Conservation (phyloP, 2,888 invertebrate species). For the Drosophila koepferae region DNA sequence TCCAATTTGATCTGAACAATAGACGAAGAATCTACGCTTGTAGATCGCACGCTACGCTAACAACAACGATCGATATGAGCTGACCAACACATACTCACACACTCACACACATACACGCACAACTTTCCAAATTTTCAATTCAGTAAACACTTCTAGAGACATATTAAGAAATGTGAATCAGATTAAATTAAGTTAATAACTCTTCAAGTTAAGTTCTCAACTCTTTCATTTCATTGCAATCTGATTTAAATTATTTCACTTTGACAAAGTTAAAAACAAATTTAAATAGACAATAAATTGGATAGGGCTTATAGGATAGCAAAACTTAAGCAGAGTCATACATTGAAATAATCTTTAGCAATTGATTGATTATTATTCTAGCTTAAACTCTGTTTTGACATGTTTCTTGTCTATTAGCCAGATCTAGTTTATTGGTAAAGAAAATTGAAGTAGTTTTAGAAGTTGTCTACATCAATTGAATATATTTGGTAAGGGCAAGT, state of each 20-base stretch:
- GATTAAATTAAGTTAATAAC: not conserved
- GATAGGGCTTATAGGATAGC: not conserved
- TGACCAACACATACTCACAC: conserved; percentile 7
- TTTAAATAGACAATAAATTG: not conserved
- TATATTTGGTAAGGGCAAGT: not conserved
- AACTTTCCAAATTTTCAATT: not conserved
- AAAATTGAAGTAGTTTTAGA: not conserved
- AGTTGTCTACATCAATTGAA: not conserved
- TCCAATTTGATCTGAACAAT: conserved; percentile 15
- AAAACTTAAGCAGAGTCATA: not conserved
- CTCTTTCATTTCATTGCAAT: not conserved
- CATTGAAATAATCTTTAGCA: not conserved
- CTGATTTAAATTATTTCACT: not conserved
- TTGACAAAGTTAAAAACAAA: not conserved
- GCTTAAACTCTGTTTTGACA: not conserved
- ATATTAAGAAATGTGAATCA: not conserved
- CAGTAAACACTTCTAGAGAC: not conserved
- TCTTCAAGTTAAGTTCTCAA: not conserved
- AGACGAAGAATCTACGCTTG: conserved; percentile 9
- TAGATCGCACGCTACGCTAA: conserved; percentile 51
- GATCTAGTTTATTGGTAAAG: not conserved
- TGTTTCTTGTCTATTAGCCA: not conserved
- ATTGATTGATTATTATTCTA: not conserved
- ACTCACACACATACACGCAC: not conserved
- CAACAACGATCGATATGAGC: conserved; percentile 78